Conservation (phyloP, 2,888 invertebrate species). For the Itoplectis maculator region DNA sequence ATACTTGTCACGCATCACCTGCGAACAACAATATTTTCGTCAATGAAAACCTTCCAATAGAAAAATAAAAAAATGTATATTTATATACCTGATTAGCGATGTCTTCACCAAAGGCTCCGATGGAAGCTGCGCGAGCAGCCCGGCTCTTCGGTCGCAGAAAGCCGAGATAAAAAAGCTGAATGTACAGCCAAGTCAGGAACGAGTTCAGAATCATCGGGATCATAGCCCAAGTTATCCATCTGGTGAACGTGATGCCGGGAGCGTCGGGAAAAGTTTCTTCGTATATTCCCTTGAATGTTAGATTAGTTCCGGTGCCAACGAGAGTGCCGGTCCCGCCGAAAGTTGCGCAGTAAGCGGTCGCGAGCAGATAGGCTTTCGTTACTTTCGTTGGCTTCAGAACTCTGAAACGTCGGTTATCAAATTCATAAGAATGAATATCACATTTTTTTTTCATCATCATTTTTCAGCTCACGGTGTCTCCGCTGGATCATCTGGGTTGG, state of each 20-base stretch:
- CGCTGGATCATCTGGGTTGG: conserved; percentile 43
- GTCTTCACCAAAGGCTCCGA: conserved; percentile 74
- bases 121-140: conserved; percentile 72
- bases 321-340: conserved; percentile 84
- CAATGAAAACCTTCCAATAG: not conserved
- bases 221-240: conserved; percentile 85
- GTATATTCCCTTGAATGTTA: conserved; percentile 83
- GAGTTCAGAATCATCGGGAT: conserved; percentile 84
- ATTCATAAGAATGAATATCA: conserved; percentile 23
- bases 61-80: not conserved
- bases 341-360: conserved; percentile 82
- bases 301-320: conserved; percentile 84
- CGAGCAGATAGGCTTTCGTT: conserved; percentile 78
- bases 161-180: conserved; percentile 82
- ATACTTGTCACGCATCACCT: conserved; percentile 84
- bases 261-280: conserved; percentile 78
- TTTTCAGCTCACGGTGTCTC: conserved; percentile 63
- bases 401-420: conserved; percentile 12
- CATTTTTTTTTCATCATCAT: no score
- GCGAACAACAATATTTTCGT: conserved; percentile 13
- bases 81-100: conserved; percentile 78
- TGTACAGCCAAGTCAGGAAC: conserved; percentile 84
- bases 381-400: conserved; percentile 73
- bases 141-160: conserved; percentile 74
- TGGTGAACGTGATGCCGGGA: conserved; percentile 83